Conservation (phyloP, 35 echinoderm and acorn worm genomes). For the Hemicentrotus pulcherrimus region DNA sequence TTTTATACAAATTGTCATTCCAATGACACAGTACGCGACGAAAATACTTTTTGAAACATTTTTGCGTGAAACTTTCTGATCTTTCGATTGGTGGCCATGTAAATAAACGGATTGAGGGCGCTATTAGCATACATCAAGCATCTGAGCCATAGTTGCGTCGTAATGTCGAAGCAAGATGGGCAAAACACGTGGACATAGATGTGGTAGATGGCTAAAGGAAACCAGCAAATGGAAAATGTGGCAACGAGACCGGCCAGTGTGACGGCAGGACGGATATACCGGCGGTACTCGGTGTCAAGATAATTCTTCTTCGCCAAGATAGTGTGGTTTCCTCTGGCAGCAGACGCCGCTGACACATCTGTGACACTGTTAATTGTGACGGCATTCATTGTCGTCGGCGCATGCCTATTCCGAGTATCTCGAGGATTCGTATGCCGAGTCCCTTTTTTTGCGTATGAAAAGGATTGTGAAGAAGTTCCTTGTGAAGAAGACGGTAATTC, state of each 20-base stretch:
- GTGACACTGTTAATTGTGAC: not conserved
- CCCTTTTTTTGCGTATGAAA: not conserved
- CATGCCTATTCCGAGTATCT: not conserved
- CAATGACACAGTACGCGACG: not conserved
- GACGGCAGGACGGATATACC: conserved; percentile 56
- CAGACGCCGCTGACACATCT: not conserved
- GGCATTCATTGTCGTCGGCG: not conserved
- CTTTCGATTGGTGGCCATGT: conserved; percentile 33
- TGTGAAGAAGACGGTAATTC: not conserved
- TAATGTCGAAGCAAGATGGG: conserved; percentile 22
- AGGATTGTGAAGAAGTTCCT: not conserved
- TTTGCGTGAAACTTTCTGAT: conserved; percentile 22
- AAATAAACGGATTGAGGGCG: conserved; percentile 48
- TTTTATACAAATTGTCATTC: not conserved
- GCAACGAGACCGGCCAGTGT: conserved; percentile 47
- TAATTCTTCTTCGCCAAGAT: not conserved
- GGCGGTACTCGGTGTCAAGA: not conserved
- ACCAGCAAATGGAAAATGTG: conserved; percentile 48
- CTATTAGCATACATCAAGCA: conserved; percentile 52
- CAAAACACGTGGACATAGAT: conserved; percentile 50
- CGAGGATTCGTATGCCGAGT: not conserved
- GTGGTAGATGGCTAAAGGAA: conserved; percentile 52
- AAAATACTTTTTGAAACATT: not conserved
- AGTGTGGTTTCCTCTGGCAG: not conserved
- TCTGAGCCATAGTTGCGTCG: conserved; percentile 34